Evolutionary conservation across 2,888 invertebrate genomes (phyloP), one percentile per base, ranked within the genome.

Genomic region (Pseudeuparius sepicola): DNA sequence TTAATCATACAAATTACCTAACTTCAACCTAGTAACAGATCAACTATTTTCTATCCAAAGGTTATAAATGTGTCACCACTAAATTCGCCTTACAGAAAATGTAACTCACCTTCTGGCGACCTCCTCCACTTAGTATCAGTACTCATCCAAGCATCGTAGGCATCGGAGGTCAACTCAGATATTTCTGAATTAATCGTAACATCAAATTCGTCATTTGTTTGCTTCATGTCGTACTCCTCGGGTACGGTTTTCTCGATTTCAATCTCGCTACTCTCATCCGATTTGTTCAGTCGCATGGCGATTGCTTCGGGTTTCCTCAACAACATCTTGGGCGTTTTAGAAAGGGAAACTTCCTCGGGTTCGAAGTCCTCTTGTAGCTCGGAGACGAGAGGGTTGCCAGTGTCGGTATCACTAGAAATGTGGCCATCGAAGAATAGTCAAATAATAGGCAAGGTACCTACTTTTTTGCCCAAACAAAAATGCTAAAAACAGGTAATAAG

Each of bases 361-460:
- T 81, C 81, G 26, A 88, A 64, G 55, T 90, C 89, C 55, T 90
- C 89, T 60, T 85, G 83, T 46, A 83, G 80, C 31, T 80, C 78
- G 14, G 84, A 81, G 1, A 92, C 86, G 53, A 83, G 65, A 14
- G 87, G 87, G 65, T 86, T 87, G 4, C 71, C 75, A 18, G 71
- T 68, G 43, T 78, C 81, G 16, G 72, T 75, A 39, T 84, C 84
- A 52, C 81, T 81, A 37, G 7, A 29, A 25, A n/a, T n/a, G n/a
- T n/a, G n/a, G n/a, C n/a, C n/a, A n/a, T n/a, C n/a, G 25, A 35
- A 4, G 7, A 12, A n/a, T 3, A 24, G 38, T 30, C 29, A 24
- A 16, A 16, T 9, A 16, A 24, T 30, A 20, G 34, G 36, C n/a
- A n/a, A n/a, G n/a, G n/a, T n/a, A n/a, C n/a, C n/a, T n/a, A n/a